phyloP scores from a whole-genome alignment of 2,888 invertebrate species.

The Silvanus unidentatus region DNA sequence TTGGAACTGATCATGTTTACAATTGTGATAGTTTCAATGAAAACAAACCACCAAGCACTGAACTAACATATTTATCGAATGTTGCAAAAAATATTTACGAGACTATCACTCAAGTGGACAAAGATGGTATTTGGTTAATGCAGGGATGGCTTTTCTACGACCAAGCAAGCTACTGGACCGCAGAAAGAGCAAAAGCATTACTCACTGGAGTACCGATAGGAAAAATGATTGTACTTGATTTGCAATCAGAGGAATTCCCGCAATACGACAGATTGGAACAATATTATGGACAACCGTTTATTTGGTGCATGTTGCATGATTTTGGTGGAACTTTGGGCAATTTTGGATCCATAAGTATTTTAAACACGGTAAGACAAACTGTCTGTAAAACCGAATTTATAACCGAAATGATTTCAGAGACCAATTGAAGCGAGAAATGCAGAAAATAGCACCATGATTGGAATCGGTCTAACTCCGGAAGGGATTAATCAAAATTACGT shows the following conservation, averaged over 20 bases:
- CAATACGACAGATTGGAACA: slow-evolving; percentile 68
- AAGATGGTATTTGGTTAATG: slow-evolving; percentile 77
- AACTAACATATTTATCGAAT: slow-evolving; percentile 56
- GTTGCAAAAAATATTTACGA: slow-evolving; percentile 66
- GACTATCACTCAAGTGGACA: slow-evolving; percentile 65
- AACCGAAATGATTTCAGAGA: slow-evolving; percentile 48
- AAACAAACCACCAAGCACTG: slow-evolving; percentile 61
- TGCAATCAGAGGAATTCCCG: slow-evolving; percentile 82
- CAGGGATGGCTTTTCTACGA: slow-evolving; percentile 64
- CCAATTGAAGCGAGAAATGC: slow-evolving; percentile 57
- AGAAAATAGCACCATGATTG: slow-evolving; percentile 74
- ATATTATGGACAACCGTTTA: slow-evolving; percentile 89
- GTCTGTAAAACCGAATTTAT: not conserved
- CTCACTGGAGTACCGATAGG: slow-evolving; percentile 66
- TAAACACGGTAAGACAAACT: slow-evolving; percentile 52
- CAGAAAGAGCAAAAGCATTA: slow-evolving; percentile 54
- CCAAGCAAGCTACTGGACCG: slow-evolving; percentile 55
- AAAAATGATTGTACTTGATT: slow-evolving; percentile 77
- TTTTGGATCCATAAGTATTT: slow-evolving; percentile 72
- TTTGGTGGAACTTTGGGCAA: slow-evolving; percentile 93
- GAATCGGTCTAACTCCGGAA: slow-evolving; percentile 87
- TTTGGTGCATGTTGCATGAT: slow-evolving; percentile 96
- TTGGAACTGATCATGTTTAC: slow-evolving; percentile 78
- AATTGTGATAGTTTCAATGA: slow-evolving; percentile 94
- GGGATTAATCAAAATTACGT: slow-evolving; percentile 94